phyloP scores from a whole-genome alignment of 2,113 vertebrate species.

The Tringa solitaria region DNA sequence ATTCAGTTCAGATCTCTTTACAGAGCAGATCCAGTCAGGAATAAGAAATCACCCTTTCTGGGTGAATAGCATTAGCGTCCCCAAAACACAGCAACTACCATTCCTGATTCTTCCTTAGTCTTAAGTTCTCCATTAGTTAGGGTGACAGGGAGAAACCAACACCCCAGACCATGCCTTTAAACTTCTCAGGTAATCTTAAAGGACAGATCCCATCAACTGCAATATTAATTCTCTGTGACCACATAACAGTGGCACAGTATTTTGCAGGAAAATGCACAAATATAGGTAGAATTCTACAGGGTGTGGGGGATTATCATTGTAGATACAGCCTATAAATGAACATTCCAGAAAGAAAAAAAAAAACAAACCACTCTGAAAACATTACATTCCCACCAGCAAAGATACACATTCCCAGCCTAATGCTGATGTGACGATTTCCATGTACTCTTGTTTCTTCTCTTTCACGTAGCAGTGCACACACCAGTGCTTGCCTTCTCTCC shows the following conservation, averaged over 20 bases:
- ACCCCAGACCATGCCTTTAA: background rate
- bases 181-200: background rate
- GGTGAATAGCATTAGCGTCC: background rate
- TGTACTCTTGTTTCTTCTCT: background rate
- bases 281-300: background rate
- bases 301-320: rapidly evolving
- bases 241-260: background rate
- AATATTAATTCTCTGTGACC: background rate
- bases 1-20: background rate
- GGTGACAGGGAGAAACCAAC: background rate
- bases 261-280: background rate
- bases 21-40: background rate
- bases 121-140: background rate
- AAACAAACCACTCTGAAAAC: background rate
- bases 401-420: background rate
- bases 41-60: background rate
- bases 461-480: background rate
- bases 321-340: background rate
- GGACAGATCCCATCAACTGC: background rate
- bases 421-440: background rate
- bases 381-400: background rate
- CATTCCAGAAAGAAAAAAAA: background rate
- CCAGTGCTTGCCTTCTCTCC: background rate
- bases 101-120: background rate
- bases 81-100: background rate